Evolutionary conservation across 2,113 vertebrate species (phyloP).

Genomic region (Microtus pennsylvanicus): DNA sequence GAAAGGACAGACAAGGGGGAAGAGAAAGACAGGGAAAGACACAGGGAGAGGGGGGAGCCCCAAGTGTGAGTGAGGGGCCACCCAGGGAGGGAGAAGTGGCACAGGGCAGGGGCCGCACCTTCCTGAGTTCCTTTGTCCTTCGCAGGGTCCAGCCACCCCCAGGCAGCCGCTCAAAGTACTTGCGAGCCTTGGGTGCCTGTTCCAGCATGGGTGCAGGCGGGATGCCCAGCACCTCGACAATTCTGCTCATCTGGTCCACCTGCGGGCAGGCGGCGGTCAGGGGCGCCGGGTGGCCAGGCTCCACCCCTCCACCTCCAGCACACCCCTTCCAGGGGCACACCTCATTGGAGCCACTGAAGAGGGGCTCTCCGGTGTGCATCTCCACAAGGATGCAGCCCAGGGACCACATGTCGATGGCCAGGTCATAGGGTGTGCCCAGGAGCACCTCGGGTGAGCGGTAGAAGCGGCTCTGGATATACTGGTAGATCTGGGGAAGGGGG

Average conservation of each 20-base stretch:
- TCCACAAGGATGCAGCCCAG: constrained; percentile 97
- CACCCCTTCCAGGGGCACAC: constrained; percentile 81
- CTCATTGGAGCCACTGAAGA: constrained; percentile 97
- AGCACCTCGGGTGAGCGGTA: constrained; percentile 97
- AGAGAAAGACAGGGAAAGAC: constrained; percentile 26
- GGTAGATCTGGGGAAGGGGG: constrained; percentile 90
- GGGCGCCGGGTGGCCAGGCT: not conserved
- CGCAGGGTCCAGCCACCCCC: constrained; percentile 96
- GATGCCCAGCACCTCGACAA: constrained; percentile 95
- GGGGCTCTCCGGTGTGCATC: constrained; percentile 97
- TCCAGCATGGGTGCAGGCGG: constrained; percentile 96
- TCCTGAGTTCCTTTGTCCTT: constrained; percentile 97
- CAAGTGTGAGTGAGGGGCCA: constrained; percentile 75
- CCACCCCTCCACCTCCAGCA: constrained; percentile 44
- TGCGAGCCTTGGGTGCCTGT: constrained; percentile 96
- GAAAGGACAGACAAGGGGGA: constrained; percentile 44
- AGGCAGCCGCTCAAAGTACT: constrained; percentile 96
- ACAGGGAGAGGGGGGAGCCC: constrained; percentile 58
- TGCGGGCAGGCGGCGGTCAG: constrained; percentile 72
- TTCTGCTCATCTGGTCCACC: constrained; percentile 98
- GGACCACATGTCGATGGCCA: constrained; percentile 98
- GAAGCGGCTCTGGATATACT: constrained; percentile 98
- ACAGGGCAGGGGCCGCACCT: constrained; percentile 88
- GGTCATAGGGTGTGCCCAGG: constrained; percentile 95
- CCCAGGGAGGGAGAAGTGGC: constrained; percentile 27